Base-by-base conservation (phyloP, 2,113 vertebrate species). In the Lota lota region DNA sequence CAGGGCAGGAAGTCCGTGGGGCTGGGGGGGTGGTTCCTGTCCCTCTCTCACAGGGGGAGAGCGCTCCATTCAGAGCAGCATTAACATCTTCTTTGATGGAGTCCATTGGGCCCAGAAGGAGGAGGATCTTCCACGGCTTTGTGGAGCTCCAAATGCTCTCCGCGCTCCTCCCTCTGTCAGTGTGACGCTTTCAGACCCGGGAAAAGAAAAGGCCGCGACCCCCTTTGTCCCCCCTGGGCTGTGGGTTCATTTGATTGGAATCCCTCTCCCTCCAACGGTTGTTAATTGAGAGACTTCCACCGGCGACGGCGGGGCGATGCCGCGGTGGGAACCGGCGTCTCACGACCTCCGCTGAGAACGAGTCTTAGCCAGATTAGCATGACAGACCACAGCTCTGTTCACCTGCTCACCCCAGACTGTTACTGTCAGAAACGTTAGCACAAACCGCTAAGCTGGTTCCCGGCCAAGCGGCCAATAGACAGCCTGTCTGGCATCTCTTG, bases 41-140 rank as follows among this genome's bases (percentile, higher is more conserved):
- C 89, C 89, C 86, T 87, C 92, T 92, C 88, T 89, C 85, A 87
- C 81, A 60, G 78, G 82, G 78, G 84, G 80, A 90, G 88, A 88
- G 74, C 78, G 65, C 63, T 84, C 80, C 82, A 85, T 92, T 90
- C 83, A 90, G 40, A 68, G 58, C 33, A 68, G 75, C 88, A 90
- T 90, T 90, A 88, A 83, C 89, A 90, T 89, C 79, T 78, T 80
- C 85, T 90, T 91, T 91, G 88, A 90, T 83, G 87, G 84, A 88
- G 82, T 90, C 85, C 85, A 89, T 86, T 82, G 81, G 82, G 77
- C 78, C 36, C 90, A 83, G 88, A 89, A 88, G 78, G 80, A 88
- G 69, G 77, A 87, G 85, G 85, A 90, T 87, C 84, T 87, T 79
- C 83, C 79, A 73, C 77, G 80, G 83, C 89, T 91, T 91, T 92